phyloP scores from a whole-genome alignment of 2,888 invertebrate genomes.

The Caenorhabditis becei region DNA sequence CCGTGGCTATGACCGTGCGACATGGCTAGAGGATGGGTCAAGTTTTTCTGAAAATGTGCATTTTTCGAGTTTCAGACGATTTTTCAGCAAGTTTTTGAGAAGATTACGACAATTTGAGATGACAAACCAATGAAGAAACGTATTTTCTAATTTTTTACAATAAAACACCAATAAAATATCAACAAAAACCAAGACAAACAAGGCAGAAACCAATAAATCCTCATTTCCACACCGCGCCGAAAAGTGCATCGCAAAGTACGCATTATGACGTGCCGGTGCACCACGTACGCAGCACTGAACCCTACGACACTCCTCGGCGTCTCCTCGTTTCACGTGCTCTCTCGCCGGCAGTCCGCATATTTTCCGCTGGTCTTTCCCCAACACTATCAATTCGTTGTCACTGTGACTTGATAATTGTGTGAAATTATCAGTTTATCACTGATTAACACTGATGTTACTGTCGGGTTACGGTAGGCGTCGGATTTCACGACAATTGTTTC shows the following conservation, averaged over 20 bases:
- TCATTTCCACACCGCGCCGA: background rate
- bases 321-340: slow-evolving; percentile 23
- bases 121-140: background rate
- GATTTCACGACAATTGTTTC: background rate
- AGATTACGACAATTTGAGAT: too few species aligned
- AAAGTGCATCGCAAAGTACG: background rate
- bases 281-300: slow-evolving; percentile 8
- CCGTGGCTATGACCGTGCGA: slow-evolving; percentile 68
- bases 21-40: slow-evolving; percentile 40
- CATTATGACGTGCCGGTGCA: background rate
- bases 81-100: background rate
- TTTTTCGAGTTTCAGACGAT: background rate
- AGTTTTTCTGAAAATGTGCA: slow-evolving; percentile 2
- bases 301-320: slow-evolving; percentile 19
- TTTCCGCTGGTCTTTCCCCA: slow-evolving; percentile 18
- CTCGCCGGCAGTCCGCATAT: background rate
- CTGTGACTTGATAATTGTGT: background rate
- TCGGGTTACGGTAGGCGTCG: background rate
- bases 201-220: background rate
- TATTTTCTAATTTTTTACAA: background rate
- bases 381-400: slow-evolving; percentile 15
- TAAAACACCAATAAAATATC: background rate
- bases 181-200: background rate
- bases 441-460: background rate
- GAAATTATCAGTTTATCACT: background rate